A percentile compares a stretch with the other conserved stretches of the same genome.
phyloP scores from a whole-genome alignment of 2,888 invertebrate species.

The Limnephilus marmoratus region DNA sequence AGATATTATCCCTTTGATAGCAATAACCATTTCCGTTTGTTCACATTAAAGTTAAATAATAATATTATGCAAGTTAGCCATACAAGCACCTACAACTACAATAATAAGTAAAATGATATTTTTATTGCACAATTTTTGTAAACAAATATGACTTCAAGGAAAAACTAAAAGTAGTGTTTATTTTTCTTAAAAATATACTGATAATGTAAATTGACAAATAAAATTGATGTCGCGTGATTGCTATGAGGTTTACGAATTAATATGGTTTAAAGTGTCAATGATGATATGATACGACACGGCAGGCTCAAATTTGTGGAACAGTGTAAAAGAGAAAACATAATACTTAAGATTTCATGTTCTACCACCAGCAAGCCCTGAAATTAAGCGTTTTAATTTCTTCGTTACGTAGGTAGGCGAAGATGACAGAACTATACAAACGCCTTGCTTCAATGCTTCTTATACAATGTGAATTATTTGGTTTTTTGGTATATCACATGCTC shows the following conservation, averaged over 20 bases:
- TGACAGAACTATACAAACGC: neutral
- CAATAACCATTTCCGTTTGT: constrained; percentile 19
- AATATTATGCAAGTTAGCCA: neutral
- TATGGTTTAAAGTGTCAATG: too few relatives aligned
- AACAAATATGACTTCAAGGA: neutral
- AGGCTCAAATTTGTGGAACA: too few relatives aligned
- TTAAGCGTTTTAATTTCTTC: too few relatives aligned
- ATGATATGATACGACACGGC: too few relatives aligned
- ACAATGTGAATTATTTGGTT: neutral
- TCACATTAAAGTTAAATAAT: neutral
- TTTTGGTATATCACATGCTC: neutral
- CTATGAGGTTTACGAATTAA: too few relatives aligned
- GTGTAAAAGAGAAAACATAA: too few relatives aligned
- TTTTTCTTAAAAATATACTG: too few relatives aligned
- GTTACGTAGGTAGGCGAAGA: neutral
- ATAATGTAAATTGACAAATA: too few relatives aligned
- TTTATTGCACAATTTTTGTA: neutral
- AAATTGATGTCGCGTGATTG: too few relatives aligned
- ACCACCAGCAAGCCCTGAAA: neutral
- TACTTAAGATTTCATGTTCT: neutral
- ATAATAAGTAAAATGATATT: neutral
- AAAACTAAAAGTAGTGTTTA: too few relatives aligned
- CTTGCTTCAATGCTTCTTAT: neutral
- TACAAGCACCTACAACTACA: neutral
- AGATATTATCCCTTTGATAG: constrained; percentile 20